Conservation (phyloP, 1,140 invertebrate genomes). For the Lordiphosa clarofinis region DNA sequence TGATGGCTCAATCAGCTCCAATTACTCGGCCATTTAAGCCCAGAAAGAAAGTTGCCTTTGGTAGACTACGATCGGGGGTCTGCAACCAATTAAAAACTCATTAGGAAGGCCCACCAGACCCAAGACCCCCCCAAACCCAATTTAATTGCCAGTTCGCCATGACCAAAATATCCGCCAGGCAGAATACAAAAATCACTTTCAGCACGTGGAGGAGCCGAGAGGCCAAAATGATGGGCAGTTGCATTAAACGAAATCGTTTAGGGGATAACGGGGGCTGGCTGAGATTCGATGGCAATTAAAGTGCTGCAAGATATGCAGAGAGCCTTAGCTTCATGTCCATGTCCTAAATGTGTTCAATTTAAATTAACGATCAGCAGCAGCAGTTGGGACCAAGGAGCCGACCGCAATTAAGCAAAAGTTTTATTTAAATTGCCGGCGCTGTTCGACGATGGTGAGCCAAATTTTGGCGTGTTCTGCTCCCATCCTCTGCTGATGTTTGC, state of each 20-base stretch:
- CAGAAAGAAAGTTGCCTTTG: slow-evolving; percentile 23
- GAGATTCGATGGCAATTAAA: slow-evolving; percentile 58
- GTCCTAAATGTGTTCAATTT: slow-evolving; percentile 77
- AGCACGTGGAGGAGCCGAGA: slow-evolving; percentile 63
- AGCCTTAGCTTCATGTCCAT: slow-evolving; percentile 34
- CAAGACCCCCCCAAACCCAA: background rate
- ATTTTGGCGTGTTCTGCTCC: slow-evolving; percentile 30
- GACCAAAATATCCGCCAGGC: slow-evolving; percentile 58
- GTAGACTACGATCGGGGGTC: slow-evolving; percentile 16
- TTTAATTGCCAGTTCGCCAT: slow-evolving; percentile 72
- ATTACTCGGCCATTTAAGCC: slow-evolving; percentile 32
- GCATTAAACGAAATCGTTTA: slow-evolving; percentile 76
- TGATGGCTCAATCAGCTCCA: slow-evolving; percentile 61
- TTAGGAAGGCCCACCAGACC: slow-evolving; percentile 35
- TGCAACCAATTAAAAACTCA: slow-evolving; percentile 69
- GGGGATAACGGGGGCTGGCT: slow-evolving; percentile 1
- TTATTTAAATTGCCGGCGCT: slow-evolving; percentile 74
- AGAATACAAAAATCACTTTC: slow-evolving; percentile 55
- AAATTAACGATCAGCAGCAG: slow-evolving; percentile 72
- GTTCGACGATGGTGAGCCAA: background rate
- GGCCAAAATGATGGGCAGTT: slow-evolving; percentile 71
- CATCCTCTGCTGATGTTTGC: slow-evolving; percentile 57
- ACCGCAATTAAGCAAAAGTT: slow-evolving; percentile 74
- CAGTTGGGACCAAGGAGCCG: slow-evolving; percentile 21
- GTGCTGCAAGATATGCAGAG: slow-evolving; percentile 28